phyloP scores from a whole-genome alignment of 2,888 invertebrate genomes.

The Chloromyia formosa region DNA sequence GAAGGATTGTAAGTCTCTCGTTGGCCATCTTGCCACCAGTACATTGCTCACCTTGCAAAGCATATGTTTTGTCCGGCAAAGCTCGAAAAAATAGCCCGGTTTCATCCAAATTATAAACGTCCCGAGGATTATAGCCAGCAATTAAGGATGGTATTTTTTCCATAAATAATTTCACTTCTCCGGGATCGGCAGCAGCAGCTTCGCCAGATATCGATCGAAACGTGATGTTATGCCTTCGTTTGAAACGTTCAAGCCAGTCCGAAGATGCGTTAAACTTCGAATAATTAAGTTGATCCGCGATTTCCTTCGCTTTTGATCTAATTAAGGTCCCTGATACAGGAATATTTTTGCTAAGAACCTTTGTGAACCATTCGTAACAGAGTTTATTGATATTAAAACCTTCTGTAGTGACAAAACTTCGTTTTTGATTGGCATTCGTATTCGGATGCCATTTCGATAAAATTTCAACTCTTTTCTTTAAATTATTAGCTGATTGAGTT shows the following conservation, averaged over 20 bases:
- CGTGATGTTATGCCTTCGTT: not conserved
- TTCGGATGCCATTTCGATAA: no score
- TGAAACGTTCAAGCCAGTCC: not conserved
- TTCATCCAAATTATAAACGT: constrained; percentile 52
- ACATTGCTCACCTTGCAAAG: constrained; percentile 53
- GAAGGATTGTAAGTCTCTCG: constrained; percentile 54
- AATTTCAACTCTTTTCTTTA: no score
- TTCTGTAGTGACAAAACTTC: no score
- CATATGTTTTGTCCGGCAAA: constrained; percentile 54
- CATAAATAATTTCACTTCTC: not conserved
- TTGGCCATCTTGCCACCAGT: constrained; percentile 54
- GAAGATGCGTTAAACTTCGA: not conserved
- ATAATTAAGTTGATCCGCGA: not conserved
- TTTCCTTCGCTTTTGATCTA: not conserved
- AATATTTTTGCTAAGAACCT: not conserved
- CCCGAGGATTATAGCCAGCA: not conserved
- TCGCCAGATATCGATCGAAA: not conserved
- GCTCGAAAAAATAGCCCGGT: constrained; percentile 54
- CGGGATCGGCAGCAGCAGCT: not conserved
- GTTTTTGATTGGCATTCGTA: no score
- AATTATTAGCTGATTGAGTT: no score
- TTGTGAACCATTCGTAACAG: not conserved
- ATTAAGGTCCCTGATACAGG: not conserved
- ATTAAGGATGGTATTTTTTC: not conserved
- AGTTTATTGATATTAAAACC: no score